Percentiles rank a stretch among this genome's conserved stretches.
Conservation (phyloP, 1,140 invertebrate genomes). For the Pentalonia nigronervosa region DNA sequence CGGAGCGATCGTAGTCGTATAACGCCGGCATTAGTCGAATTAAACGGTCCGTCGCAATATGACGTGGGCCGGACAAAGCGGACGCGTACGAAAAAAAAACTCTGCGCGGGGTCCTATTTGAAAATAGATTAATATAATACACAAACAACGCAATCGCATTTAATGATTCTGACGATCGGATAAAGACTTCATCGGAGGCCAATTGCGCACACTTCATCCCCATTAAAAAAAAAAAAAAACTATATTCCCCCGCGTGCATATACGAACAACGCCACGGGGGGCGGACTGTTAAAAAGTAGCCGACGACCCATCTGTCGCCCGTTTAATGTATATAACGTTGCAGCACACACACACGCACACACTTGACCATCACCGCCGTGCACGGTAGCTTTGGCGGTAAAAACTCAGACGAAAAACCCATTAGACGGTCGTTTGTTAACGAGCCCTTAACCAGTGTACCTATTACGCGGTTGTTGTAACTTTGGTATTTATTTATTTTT, state of each 20-base stretch:
- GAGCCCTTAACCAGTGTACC: not conserved
- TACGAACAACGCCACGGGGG: constrained; percentile 14
- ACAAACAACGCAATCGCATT: constrained; percentile 28
- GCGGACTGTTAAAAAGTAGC: constrained; percentile 39
- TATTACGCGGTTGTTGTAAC: not conserved
- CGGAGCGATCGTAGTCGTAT: not conserved
- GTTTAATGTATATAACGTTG: not conserved
- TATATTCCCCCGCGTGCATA: constrained; percentile 7
- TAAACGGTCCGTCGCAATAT: not conserved
- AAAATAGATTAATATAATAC: constrained; percentile 8
- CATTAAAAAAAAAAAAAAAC: constrained; percentile 47
- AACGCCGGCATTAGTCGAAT: not conserved
- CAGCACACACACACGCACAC: not conserved
- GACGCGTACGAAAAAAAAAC: not conserved
- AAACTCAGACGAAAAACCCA: constrained; percentile 17
- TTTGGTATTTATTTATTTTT: not conserved
- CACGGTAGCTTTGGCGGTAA: not conserved
- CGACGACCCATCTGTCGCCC: constrained; percentile 40
- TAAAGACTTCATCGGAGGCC: constrained; percentile 37
- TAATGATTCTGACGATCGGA: constrained; percentile 44
- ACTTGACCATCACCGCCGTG: not conserved
- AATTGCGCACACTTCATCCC: constrained; percentile 48
- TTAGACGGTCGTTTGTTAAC: constrained; percentile 34
- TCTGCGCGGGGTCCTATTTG: not conserved
- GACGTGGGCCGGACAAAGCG: not conserved